These are phyloP conservation scores for Entomobrya proxima DNA, from an alignment of 2,888 invertebrate genomes.

Conservation along the genomic window DNA sequence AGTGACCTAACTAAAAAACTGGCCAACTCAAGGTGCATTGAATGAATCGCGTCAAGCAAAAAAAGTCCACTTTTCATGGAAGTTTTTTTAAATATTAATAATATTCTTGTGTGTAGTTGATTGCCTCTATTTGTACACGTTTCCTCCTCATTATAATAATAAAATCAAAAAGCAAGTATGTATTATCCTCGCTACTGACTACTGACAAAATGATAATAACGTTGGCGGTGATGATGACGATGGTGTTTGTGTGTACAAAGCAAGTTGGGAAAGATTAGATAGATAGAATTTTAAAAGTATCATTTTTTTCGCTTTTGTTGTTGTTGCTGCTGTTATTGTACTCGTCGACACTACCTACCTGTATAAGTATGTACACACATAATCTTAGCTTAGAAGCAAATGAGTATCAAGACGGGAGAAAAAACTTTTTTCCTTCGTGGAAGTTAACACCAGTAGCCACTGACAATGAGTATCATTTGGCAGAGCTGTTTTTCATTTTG, in stretches of 20 bases:
- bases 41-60: too few species aligned
- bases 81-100: not conserved
- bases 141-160: conserved; percentile 62
- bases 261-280: conserved; percentile 39
- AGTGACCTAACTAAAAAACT: conserved; percentile 3
- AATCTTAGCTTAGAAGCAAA: conserved; percentile 45
- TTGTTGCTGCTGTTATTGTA: conserved; percentile 21
- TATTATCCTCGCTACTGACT: conserved; percentile 28
- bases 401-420: conserved; percentile 14
- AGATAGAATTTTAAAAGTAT: conserved; percentile 17
- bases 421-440: conserved; percentile 43
- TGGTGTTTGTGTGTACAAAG: not conserved
- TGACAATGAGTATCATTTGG: conserved; percentile 69
- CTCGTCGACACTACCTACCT: conserved; percentile 49
- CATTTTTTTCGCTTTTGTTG: not conserved
- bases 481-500: conserved; percentile 67
- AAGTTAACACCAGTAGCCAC: conserved; percentile 66
- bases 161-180: conserved; percentile 50
- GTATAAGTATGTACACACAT: conserved; percentile 8
- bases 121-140: conserved; percentile 34
- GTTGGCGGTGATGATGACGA: not conserved
- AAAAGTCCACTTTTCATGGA: not conserved
- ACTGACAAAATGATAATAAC: conserved; percentile 34
- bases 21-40: not conserved
- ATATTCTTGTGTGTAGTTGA: not conserved